Evolutionary conservation across 2,888 invertebrate genomes (phyloP).

Genomic region (Oasisia sp.): DNA sequence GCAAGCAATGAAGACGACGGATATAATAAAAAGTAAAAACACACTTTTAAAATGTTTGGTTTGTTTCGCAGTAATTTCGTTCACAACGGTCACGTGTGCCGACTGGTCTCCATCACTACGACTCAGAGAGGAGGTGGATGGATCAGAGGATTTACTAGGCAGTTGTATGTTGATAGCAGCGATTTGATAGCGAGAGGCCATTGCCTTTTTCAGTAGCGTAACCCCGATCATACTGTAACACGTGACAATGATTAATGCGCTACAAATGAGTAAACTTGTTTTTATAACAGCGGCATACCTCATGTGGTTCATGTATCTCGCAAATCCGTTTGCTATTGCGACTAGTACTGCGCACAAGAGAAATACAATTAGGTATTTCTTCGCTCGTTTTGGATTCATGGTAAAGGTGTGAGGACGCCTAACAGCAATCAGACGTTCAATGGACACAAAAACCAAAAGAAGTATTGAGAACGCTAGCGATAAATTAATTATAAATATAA

Average conservation of each 20-base stretch:
- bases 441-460: background rate
- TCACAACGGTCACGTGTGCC: background rate
- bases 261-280: background rate
- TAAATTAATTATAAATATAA: background rate
- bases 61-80: background rate
- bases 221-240: background rate
- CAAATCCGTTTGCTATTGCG: no score
- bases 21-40: background rate
- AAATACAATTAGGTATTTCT: no score
- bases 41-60: background rate
- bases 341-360: no score
- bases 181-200: background rate
- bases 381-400: no score
- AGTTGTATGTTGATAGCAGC: background rate
- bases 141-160: background rate
- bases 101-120: background rate
- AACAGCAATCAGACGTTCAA: no score
- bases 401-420: no score
- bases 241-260: background rate
- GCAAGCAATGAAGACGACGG: background rate
- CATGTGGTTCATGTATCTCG: background rate
- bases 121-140: background rate
- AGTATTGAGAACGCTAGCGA: background rate
- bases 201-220: background rate
- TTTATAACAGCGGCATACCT: background rate